Conservation (phyloP, 2,888 invertebrate genomes). For the Gastracanthus pulcherrimus region DNA sequence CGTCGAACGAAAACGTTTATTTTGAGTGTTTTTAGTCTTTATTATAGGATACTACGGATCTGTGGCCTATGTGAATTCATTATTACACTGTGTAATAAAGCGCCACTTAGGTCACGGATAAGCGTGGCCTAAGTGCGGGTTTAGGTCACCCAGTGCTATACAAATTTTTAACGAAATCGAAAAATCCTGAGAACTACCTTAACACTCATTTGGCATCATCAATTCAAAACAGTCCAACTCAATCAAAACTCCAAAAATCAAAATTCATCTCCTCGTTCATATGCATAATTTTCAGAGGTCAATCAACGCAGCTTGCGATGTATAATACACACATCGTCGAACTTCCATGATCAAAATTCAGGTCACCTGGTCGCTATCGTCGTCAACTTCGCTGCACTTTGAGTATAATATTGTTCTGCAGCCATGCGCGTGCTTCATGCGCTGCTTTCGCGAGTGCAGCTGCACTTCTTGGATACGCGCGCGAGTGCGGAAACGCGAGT, state of each 20-base stretch:
- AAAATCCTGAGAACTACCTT: neutral
- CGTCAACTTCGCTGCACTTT: neutral
- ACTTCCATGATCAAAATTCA: slow-evolving; percentile 25
- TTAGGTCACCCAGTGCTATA: too few relatives aligned
- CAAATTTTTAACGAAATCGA: neutral
- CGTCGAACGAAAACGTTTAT: too few relatives aligned
- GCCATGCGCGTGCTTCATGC: too few relatives aligned
- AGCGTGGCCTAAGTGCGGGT: too few relatives aligned
- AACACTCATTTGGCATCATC: neutral
- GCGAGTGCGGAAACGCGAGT: neutral
- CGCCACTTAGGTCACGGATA: too few relatives aligned
- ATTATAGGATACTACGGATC: too few relatives aligned
- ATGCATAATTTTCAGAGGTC: neutral
- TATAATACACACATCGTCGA: neutral
- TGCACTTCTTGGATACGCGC: neutral
- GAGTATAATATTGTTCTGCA: too few relatives aligned
- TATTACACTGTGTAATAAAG: too few relatives aligned
- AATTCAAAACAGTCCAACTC: too few relatives aligned
- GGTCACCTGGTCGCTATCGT: slow-evolving; percentile 36
- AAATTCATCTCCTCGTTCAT: neutral
- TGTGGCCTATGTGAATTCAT: too few relatives aligned
- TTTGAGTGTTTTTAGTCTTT: too few relatives aligned
- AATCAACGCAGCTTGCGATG: neutral
- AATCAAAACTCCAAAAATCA: neutral
- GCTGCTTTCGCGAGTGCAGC: too few relatives aligned